Evolutionary conservation across 2,888 invertebrate genomes (phyloP).

Genomic region (Morpho achilles): DNA sequence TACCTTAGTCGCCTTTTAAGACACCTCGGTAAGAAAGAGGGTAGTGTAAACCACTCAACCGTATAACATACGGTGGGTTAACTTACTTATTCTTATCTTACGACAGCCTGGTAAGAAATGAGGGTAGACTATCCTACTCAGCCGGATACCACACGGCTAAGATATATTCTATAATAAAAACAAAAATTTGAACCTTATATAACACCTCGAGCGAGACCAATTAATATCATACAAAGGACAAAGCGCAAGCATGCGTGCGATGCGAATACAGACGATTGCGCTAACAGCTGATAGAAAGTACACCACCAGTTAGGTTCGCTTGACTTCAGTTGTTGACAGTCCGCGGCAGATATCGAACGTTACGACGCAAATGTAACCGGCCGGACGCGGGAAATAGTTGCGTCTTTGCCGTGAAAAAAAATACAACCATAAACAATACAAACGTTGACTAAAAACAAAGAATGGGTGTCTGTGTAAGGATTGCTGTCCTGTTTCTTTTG

Average conservation of each 20-base stretch:
- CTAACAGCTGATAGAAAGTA: conserved; percentile 73
- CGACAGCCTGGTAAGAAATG: no score
- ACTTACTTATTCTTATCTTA: no score
- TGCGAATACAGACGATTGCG: conserved; percentile 48
- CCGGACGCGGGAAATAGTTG: conserved; percentile 71
- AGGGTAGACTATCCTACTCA: no score
- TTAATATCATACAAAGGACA: conserved; percentile 21
- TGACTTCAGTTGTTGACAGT: conserved; percentile 57
- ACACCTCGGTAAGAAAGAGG: no score
- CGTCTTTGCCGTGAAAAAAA: conserved; percentile 51
- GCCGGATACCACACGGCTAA: no score
- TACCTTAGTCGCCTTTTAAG: no score
- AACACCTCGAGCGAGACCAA: neutral
- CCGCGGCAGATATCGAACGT: conserved; percentile 51
- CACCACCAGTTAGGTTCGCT: conserved; percentile 36
- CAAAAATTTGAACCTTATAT: neutral
- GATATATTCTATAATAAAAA: neutral
- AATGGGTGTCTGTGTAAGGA: conserved; percentile 73
- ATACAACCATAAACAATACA: conserved; percentile 27
- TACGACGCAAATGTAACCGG: conserved; percentile 70
- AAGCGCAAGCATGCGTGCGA: conserved; percentile 33
- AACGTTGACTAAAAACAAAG: conserved; percentile 34
- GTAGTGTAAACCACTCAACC: no score
- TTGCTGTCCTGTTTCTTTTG: conserved; percentile 57
- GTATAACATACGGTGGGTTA: no score